phyloP scores from a whole-genome alignment of 1,140 invertebrate genomes.

The Rhyzopertha dominica region DNA sequence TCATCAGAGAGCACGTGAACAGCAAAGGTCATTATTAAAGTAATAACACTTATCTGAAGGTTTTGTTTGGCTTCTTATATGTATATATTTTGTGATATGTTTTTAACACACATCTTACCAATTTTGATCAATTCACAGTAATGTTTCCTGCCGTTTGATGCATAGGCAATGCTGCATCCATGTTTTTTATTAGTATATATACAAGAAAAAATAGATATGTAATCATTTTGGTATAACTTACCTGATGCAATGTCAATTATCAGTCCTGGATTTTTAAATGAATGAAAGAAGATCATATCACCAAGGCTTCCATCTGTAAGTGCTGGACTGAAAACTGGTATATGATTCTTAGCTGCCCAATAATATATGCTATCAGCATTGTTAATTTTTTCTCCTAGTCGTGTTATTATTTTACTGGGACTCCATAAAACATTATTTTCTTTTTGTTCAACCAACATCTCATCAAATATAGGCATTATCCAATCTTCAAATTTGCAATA shows the following conservation, averaged over 20 bases:
- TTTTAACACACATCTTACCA: no score
- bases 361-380: constrained; percentile 93
- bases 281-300: constrained; percentile 99
- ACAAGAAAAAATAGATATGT: constrained; percentile 14
- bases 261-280: constrained; percentile 86
- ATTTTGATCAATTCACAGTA: no score
- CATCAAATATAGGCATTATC: constrained; percentile 91
- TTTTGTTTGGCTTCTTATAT: no score
- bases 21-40: no score
- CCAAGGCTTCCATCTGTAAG: constrained; percentile 97
- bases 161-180: no score
- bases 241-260: constrained; percentile 90
- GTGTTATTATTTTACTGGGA: constrained; percentile 82
- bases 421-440: constrained; percentile 77
- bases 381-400: constrained; percentile 86
- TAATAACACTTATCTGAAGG: no score
- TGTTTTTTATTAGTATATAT: constrained; percentile 4
- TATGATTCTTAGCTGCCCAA: constrained; percentile 96
- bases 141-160: no score
- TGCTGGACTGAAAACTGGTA: constrained; percentile 97
- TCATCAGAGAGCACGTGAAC: no score
- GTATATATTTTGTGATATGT: no score
- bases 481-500: constrained; percentile 99
- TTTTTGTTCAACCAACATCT: constrained; percentile 87
- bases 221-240: constrained; percentile 36